Evolutionary conservation across 1,140 invertebrate genomes (phyloP), one percentile per base, ranked within the genome.

Genomic region (Polypedilum pembai): DNA sequence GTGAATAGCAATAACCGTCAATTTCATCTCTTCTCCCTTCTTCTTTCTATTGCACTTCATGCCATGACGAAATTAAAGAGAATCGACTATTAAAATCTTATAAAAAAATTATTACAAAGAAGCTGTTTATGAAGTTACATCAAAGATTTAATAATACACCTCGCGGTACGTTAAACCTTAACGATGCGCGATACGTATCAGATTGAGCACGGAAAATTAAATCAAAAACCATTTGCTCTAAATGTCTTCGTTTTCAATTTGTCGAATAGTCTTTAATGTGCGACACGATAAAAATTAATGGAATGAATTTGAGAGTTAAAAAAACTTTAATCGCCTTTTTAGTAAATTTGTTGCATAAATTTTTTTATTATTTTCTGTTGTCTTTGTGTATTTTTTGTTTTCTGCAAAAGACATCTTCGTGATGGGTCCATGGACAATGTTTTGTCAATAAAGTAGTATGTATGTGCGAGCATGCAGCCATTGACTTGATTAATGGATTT

Each of bases 401-500:
- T 56, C 3, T 56, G 12, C 45, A 15, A 56, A n/a, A n/a, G n/a
- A 45, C n/a, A n/a, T 56, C 12, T n/a, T n/a, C 45, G 45, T 56
- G 45, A 56, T 56, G n/a, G 45, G 45, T 56, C 45, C 15, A 33
- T 5, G 24, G 45, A 56, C 45, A 56, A 56, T n/a, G 15, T 4
- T 56, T 56, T 56, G 45, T 56, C 45, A 56, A 56, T 33, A 33
- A 1, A 33, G 24, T 33, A 5, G 24, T 33, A 33, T 33, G 24
- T 33, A 33, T 56, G 45, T 56, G n/a, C n/a, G 10, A n/a, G n/a
- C 45, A 56, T 15, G 12, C 45, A 56, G 45, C 5, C 45, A 56
- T 56, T 56, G 45, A 56, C 45, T 56, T 56, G 45, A 56, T 56
- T 56, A 56, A 56, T 56, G 45, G 45, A 56, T 56, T 56, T 56